These are phyloP conservation scores for Ficedula albicollis DNA, from an alignment of 2,797 vertebrate genomes.

Conservation along the genomic window DNA sequence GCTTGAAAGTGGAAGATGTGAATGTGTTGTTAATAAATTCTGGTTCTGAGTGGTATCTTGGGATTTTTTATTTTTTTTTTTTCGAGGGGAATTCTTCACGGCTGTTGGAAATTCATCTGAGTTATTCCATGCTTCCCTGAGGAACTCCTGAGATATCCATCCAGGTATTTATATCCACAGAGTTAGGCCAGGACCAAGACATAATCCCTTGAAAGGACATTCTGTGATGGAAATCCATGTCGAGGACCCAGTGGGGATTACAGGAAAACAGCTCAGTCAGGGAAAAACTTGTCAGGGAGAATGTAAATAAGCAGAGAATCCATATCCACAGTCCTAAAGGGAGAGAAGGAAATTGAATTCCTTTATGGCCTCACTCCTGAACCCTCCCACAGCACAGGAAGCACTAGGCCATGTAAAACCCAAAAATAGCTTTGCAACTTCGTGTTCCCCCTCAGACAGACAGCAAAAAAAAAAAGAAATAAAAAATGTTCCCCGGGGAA, in stretches of 20 bases:
- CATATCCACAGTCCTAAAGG: neutral
- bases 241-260: neutral
- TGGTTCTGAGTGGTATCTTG: neutral
- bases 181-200: neutral
- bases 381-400: constrained; percentile 69
- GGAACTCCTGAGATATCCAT: neutral
- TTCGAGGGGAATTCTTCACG: neutral
- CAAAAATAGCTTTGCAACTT: constrained; percentile 68
- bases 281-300: constrained; percentile 24
- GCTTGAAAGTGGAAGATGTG: neutral
- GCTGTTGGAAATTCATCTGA: neutral
- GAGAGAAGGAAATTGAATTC: constrained; percentile 30
- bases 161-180: neutral
- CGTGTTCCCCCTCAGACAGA: constrained; percentile 47
- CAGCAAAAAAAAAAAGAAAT: neutral
- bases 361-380: constrained; percentile 42
- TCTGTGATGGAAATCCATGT: constrained; percentile 8
- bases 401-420: constrained; percentile 51
- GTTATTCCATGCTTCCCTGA: constrained; percentile 1
- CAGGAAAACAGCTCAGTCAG: neutral
- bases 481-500: constrained; percentile 61
- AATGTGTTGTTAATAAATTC: neutral
- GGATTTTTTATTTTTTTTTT: neutral
- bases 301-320: constrained; percentile 55
- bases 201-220: neutral